Evolutionary conservation across 2,113 vertebrate genomes (phyloP).

Genomic region (Mola mola): DNA sequence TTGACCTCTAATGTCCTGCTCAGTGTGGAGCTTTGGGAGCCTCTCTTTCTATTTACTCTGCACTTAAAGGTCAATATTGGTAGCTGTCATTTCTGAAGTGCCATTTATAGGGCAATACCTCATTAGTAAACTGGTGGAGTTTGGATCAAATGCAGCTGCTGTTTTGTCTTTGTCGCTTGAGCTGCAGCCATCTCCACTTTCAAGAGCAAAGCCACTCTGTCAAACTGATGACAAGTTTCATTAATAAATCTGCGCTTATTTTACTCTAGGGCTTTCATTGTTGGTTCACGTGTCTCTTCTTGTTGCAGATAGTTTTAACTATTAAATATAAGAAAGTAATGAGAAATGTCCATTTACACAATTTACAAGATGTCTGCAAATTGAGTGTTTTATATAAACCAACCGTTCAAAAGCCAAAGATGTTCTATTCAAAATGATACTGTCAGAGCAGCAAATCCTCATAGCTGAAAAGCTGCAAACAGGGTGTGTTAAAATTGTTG

Average conservation of each 20-base stretch:
- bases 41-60: conserved; percentile 62
- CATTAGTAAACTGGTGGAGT: conserved; percentile 65
- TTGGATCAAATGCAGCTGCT: conserved; percentile 49
- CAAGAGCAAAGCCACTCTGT: conserved; percentile 17
- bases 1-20: conserved; percentile 65
- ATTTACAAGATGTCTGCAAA: too few species aligned
- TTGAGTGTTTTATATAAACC: too few species aligned
- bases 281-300: not conserved
- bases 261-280: not conserved
- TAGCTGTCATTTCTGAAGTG: conserved; percentile 68
- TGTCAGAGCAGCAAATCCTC: not conserved
- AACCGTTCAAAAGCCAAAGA: too few species aligned
- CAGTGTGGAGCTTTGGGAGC: conserved; percentile 37
- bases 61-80: conserved; percentile 71
- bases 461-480: not conserved
- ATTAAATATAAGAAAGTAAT: not conserved
- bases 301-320: not conserved
- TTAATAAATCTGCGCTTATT: too few species aligned
- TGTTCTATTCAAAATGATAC: too few species aligned
- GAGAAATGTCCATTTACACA: too few species aligned
- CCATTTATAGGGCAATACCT: conserved; percentile 74
- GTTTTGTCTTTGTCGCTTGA: conserved; percentile 32
- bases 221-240: too few species aligned
- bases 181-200: conserved; percentile 21
- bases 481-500: too few species aligned